phyloP scores from a whole-genome alignment of 2,113 vertebrate genomes.

The Poeciliopsis prolifica region DNA sequence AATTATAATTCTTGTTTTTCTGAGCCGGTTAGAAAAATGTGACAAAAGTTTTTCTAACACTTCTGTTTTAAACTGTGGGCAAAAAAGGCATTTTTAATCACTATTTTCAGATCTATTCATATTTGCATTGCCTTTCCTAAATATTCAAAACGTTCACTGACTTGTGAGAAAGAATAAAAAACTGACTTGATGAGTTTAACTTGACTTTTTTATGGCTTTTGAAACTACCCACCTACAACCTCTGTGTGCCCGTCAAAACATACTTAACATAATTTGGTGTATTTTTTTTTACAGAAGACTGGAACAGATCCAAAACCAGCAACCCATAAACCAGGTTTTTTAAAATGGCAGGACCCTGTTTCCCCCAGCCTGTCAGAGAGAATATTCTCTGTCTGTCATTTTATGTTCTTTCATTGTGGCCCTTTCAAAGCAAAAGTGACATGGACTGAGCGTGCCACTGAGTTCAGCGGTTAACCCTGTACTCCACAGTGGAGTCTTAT shows the following conservation, averaged over 20 bases:
- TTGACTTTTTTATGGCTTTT: background rate
- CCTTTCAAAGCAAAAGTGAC: background rate
- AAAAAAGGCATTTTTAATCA: too few species aligned
- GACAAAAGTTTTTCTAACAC: too few species aligned
- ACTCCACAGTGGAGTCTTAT: background rate
- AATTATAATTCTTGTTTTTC: too few species aligned
- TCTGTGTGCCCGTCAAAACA: background rate
- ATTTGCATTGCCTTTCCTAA: too few species aligned
- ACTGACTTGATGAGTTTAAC: too few species aligned
- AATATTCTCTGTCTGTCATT: background rate
- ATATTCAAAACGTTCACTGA: too few species aligned
- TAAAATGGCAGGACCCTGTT: background rate
- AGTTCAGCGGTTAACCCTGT: background rate
- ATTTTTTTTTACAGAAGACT: background rate
- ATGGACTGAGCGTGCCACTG: background rate
- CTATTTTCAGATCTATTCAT: too few species aligned
- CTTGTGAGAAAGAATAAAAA: too few species aligned
- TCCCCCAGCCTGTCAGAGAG: background rate
- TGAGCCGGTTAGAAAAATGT: too few species aligned
- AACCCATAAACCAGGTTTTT: background rate
- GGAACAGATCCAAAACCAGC: background rate
- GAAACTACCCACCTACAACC: too few species aligned
- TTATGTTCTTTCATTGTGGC: background rate
- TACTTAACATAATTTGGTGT: background rate
- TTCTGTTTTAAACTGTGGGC: too few species aligned